Base-by-base conservation (phyloP, 64 coral and sea anemone genomes). In the Actinia equina region DNA sequence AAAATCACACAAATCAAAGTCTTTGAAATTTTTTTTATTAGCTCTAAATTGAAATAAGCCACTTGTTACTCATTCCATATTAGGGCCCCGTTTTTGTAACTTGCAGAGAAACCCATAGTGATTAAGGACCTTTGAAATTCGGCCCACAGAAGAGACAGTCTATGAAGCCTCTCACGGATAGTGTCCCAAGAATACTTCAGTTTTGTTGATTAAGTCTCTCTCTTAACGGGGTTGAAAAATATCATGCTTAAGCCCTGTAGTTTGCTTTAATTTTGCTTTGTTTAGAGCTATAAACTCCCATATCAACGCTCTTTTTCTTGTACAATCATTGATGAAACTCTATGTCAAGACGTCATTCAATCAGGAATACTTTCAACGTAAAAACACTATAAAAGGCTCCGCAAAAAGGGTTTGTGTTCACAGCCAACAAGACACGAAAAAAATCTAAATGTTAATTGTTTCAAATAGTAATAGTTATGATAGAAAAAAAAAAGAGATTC, bases 41-140 rank as follows among this genome's bases (percentile, higher is more conserved):
- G 69, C 27, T 74, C 69, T 30, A 74, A 74, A 27, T 71, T 41
- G 69, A 74, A 74, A 13, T 41, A 74, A 30, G 69, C 13, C 62
- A 65, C 8, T 4, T 69, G 46, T 22, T 65, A 13, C 22, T 65
- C 13, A 30, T 74, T 42, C 69, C 25, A 41, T 30, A 25, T 74
- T 41, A 74, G 69, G 69, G 69, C 69, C 30, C 30, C 69, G 41
- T 74, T 74, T 74, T 74, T 74, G 69, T 74, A 74, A 74, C 69
- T 74, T 74, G n/a, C 69, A 74, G 27, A 74, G 69, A 74, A 74
- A 15, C 69, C 69, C 25, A 30, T 74, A 74, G 26, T 41, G 69
- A 74, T 74, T 30, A 74, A 74, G 69, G 69, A 41, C 69, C 69
- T 74, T 74, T 74, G 69, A 74, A 74, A 74, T 74, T 74, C n/a